Percentiles rank a stretch among this genome's conserved stretches.
Evolutionary conservation across 2,113 vertebrate genomes (phyloP).

Genomic region (Indicator maculatus): DNA sequence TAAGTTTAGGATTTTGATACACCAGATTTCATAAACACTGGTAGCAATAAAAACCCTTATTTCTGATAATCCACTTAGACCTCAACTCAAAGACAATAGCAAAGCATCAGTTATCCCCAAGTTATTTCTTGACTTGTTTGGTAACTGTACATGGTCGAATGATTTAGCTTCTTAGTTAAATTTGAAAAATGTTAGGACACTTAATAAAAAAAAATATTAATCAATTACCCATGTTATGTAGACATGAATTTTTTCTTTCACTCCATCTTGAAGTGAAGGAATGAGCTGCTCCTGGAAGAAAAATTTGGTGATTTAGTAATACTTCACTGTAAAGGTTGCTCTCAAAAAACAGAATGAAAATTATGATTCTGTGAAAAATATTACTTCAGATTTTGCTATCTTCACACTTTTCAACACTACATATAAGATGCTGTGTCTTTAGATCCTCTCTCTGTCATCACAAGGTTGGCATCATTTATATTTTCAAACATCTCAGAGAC

Average conservation of each 20-base stretch:
- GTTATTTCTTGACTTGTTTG: background rate
- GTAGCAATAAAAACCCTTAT: background rate
- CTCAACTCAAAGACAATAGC: background rate
- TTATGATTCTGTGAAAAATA: too few relatives aligned
- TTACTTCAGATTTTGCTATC: background rate
- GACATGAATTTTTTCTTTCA: background rate
- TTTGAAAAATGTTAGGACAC: background rate
- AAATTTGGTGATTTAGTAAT: background rate
- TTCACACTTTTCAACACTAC: background rate
- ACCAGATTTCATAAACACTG: background rate
- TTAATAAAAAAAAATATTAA: background rate
- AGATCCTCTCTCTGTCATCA: background rate
- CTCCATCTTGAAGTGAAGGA: background rate
- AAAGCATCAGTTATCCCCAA: background rate
- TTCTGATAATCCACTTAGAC: background rate
- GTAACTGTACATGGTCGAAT: background rate
- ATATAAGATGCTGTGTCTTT: background rate
- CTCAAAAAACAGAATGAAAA: background rate
- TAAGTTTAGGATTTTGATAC: background rate
- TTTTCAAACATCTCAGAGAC: background rate
- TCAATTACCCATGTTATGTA: background rate
- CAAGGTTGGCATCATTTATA: background rate
- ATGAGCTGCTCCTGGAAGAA: background rate
- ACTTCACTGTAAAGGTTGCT: background rate
- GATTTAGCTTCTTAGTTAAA: background rate